Base-by-base conservation (phyloP, 2,113 vertebrate genomes). In the Apteryx mantelli region DNA sequence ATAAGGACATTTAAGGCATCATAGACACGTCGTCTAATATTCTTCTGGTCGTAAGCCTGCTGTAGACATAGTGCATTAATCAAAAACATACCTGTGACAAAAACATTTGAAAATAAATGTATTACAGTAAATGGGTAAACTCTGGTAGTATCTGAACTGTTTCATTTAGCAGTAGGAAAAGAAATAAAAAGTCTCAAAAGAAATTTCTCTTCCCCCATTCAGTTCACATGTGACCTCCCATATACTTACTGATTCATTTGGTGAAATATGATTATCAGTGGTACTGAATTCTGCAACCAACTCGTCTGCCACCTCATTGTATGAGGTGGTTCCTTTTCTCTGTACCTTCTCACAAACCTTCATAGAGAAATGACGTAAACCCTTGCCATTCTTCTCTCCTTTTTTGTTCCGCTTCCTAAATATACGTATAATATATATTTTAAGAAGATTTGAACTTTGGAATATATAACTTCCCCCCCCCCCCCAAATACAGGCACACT, bases 271-370 rank as follows among this genome's bases (percentile, higher is more conserved):
- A 98, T 98, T 99, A 98, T 99, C 99, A 44, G 99, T 97, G 36
- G 99, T 99, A 89, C 99, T 99, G 98, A 99, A 99, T 97, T 99
- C 99, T 46, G 99, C 99, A 26, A 99, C 99, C 97, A 99, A 98
- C 93, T 99, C 99, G 55, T 99, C 99, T 25, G 99, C 99, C 95
- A 99, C 99, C 94, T 99, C 99, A 85, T 99, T 99, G 96, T 99
- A 99, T 63, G 99, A 99, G 53, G 99, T 99, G 76, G 99, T 99
- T 87, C 99, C 99, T 97, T 99, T 99, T 95, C 99, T 98, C 98
- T 99, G 99, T 94, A 99, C 99, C 97, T 99, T 99, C 98, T 99
- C 99, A 66, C 99, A 99, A 93, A 99, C 99, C 97, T 99, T 99
- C 99, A 99, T 99, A 92, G 99, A 99, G 97, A 99, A 99, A 97